Conservation (phyloP, 1,140 invertebrate species). For the Procambarus clarkii region DNA sequence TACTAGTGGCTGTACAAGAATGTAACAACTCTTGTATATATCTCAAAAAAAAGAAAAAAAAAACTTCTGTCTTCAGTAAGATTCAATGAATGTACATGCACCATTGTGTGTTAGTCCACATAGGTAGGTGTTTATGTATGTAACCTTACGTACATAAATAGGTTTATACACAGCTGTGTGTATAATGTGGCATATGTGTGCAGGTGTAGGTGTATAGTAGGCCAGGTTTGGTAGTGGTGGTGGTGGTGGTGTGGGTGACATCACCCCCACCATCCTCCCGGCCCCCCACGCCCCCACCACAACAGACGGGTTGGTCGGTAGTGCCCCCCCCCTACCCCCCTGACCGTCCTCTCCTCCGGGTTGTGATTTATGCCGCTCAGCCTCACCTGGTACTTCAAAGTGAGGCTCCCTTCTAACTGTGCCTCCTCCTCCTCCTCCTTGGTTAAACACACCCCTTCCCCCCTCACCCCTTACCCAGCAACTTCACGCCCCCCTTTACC, state of each 20-base stretch:
- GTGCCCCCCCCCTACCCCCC: neutral
- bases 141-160: no score
- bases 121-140: no score
- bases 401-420: neutral
- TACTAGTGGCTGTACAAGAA: no score
- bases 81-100: no score
- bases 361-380: no score
- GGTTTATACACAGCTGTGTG: no score
- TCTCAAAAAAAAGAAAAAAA: no score
- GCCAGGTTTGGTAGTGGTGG: neutral
- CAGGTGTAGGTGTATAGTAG: neutral
- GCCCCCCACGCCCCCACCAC: neutral
- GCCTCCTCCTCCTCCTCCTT: neutral
- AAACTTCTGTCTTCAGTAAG: no score
- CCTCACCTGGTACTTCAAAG: neutral
- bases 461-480: neutral
- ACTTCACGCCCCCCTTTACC: neutral
- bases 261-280: neutral
- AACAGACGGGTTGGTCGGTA: no score
- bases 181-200: no score
- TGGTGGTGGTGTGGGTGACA: neutral
- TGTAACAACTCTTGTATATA: no score
- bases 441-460: neutral
- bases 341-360: neutral
- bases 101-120: no score